A percentile compares a stretch with the other conserved stretches of the same genome.
Evolutionary conservation across 2,113 vertebrate species (phyloP).

Genomic region (Corythoichthys intestinalis): DNA sequence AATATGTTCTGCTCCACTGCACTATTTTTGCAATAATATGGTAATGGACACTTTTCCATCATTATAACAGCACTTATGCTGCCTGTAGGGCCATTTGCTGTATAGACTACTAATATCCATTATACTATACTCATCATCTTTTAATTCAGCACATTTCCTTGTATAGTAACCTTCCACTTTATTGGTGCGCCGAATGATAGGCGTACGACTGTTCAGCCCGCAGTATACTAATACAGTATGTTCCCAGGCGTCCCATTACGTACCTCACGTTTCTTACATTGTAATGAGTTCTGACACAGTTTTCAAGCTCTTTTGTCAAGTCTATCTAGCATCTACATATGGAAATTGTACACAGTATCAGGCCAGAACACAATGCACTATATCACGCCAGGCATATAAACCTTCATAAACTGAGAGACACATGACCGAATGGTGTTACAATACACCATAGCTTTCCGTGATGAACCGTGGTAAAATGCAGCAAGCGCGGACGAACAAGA

Average conservation of each 20-base stretch:
- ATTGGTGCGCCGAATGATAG: background rate
- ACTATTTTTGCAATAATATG: slow-evolving; percentile 3
- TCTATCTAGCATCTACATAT: too few relatives aligned
- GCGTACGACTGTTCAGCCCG: too few relatives aligned
- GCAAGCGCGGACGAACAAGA: background rate
- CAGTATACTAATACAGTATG: too few relatives aligned
- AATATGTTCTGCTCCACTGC: background rate
- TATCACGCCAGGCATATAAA: too few relatives aligned
- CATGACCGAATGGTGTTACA: background rate
- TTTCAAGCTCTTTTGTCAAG: too few relatives aligned
- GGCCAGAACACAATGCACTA: too few relatives aligned
- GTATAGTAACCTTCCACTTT: background rate
- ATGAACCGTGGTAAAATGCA: background rate
- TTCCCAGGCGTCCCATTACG: too few relatives aligned
- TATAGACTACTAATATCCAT: background rate
- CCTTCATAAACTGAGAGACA: too few relatives aligned
- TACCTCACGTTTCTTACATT: too few relatives aligned
- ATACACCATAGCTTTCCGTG: background rate
- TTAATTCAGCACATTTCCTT: background rate
- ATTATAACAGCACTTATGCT: background rate
- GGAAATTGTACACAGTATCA: too few relatives aligned
- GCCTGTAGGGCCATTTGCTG: background rate
- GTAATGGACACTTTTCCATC: background rate
- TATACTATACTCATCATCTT: background rate
- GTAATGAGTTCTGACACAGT: too few relatives aligned